These are phyloP conservation scores for Siderastrea radians DNA, from an alignment of 92 coral and sea anemone genomes.

Conservation along the genomic window DNA sequence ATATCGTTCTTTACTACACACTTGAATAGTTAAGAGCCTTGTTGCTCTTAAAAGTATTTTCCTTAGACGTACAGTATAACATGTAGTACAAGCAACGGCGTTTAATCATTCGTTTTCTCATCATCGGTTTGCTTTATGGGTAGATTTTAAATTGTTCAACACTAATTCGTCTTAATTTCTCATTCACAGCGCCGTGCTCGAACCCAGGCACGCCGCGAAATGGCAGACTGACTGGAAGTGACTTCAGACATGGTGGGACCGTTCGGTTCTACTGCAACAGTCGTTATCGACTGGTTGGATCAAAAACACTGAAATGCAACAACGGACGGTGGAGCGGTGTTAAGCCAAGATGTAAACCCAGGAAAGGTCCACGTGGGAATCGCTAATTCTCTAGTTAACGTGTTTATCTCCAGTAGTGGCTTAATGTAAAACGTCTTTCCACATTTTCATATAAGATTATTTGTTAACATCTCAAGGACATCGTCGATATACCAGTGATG, in stretches of 20 bases:
- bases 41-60: too few species aligned
- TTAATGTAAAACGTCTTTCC: too few species aligned
- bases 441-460: too few species aligned
- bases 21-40: too few species aligned
- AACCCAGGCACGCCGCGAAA: conserved; percentile 54
- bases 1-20: too few species aligned
- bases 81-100: too few species aligned
- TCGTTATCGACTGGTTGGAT: conserved; percentile 21
- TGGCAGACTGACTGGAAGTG: conserved; percentile 32
- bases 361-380: neutral
- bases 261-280: conserved; percentile 27
- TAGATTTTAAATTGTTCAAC: neutral
- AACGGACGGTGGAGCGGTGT: conserved; percentile 32
- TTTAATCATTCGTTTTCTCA: neutral
- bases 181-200: conserved; percentile 49
- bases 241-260: conserved; percentile 20
- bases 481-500: too few species aligned
- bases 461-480: too few species aligned
- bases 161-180: neutral
- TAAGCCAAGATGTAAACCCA: conserved; percentile 5
- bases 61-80: too few species aligned
- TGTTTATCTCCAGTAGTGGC: too few species aligned
- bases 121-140: too few species aligned
- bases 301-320: conserved; percentile 12
- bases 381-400: too few species aligned